phyloP scores from a whole-genome alignment of 2,888 invertebrate genomes.

The Drosophila pullipes region DNA sequence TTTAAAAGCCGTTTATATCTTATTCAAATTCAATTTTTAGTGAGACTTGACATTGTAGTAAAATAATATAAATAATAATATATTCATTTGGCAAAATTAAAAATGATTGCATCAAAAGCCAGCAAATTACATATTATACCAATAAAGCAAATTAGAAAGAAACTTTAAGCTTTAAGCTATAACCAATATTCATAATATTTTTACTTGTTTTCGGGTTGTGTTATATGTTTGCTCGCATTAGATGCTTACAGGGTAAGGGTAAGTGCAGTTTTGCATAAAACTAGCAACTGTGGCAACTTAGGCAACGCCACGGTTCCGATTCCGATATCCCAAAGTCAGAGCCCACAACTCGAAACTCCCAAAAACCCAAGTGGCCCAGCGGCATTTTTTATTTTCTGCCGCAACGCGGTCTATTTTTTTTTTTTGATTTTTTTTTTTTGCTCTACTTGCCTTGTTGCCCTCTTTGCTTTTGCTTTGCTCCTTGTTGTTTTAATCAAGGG shows the following conservation, averaged over 20 bases:
- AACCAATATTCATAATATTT: background rate
- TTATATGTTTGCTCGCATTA: background rate
- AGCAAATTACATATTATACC: background rate
- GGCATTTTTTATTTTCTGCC: slow-evolving; percentile 50
- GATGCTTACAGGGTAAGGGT: slow-evolving; percentile 28
- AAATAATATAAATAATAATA: too few species aligned
- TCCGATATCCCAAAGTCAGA: background rate
- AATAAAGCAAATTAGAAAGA: background rate
- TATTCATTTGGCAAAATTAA: background rate
- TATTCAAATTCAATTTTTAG: background rate
- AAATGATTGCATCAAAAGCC: background rate
- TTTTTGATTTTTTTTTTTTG: background rate
- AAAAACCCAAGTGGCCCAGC: slow-evolving; percentile 17
- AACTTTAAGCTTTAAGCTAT: background rate
- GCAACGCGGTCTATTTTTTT: slow-evolving; percentile 14
- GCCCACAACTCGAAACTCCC: slow-evolving; percentile 4
- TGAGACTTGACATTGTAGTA: too few species aligned
- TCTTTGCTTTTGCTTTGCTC: slow-evolving; percentile 5
- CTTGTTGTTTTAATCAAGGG: background rate
- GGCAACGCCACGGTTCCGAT: slow-evolving; percentile 20
- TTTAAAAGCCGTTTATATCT: background rate
- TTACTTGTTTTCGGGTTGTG: background rate
- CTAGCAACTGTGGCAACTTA: slow-evolving; percentile 58
- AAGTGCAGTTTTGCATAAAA: slow-evolving; percentile 22
- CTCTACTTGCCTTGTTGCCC: background rate